Evolutionary conservation across 2,888 invertebrate genomes (phyloP).

Genomic region (Galerucella calmariensis): DNA sequence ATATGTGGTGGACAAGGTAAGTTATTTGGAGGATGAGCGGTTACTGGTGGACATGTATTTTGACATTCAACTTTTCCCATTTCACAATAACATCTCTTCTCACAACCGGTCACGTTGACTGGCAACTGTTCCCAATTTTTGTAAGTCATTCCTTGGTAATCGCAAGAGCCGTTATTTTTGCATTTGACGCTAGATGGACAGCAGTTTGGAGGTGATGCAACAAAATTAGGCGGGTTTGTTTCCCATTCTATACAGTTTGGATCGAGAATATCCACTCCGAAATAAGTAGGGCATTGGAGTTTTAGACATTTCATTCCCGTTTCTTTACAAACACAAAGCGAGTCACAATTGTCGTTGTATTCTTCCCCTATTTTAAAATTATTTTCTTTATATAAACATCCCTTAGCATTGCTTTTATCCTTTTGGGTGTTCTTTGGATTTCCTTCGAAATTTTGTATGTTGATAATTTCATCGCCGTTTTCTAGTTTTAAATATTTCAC

Average conservation of each 20-base stretch:
- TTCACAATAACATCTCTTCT: constrained; percentile 87
- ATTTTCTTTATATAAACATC: constrained; percentile 60
- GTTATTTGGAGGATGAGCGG: constrained; percentile 79
- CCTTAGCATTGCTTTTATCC: constrained; percentile 40
- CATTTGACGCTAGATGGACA: constrained; percentile 84
- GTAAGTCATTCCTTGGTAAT: constrained; percentile 74
- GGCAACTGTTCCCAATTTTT: constrained; percentile 88
- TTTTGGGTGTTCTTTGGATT: constrained; percentile 42
- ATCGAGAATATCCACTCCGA: constrained; percentile 86
- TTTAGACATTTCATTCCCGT: constrained; percentile 80
- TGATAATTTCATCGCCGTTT: constrained; percentile 57
- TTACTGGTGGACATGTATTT: constrained; percentile 81
- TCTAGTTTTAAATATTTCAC: constrained; percentile 60
- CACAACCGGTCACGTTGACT: constrained; percentile 82
- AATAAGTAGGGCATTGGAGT: constrained; percentile 85
- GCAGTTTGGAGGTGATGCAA: constrained; percentile 80
- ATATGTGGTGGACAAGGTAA: constrained; percentile 77
- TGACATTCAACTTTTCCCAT: constrained; percentile 88
- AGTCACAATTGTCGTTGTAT: constrained; percentile 85
- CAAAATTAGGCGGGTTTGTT: constrained; percentile 77
- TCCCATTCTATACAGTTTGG: constrained; percentile 90
- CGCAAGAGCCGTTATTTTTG: constrained; percentile 84
- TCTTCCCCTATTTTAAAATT: constrained; percentile 71
- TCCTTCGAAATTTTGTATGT: constrained; percentile 49
- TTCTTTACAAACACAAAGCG: constrained; percentile 80